Conservation (phyloP, 1,140 invertebrate species). For the silkworm (Bombyx mori) region DNA sequence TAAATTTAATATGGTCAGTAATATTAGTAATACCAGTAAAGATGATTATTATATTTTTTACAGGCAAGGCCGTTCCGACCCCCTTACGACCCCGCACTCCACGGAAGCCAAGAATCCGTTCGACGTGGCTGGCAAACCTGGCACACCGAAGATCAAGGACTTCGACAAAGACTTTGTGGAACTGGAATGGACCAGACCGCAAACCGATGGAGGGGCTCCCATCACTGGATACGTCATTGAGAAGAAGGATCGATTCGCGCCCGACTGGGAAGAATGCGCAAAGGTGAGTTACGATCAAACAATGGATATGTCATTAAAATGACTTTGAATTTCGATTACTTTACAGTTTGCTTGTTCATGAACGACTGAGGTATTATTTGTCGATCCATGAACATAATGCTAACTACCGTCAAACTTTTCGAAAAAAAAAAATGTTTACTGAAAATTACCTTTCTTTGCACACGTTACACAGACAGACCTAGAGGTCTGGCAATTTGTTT, state of each 20-base stretch:
- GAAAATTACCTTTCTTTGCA: too few relatives aligned
- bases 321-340: too few relatives aligned
- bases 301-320: too few relatives aligned
- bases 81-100: constrained; percentile 88
- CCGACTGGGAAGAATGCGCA: constrained; percentile 90
- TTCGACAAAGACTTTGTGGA: constrained; percentile 96
- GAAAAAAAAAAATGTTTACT: too few relatives aligned
- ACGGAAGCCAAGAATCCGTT: constrained; percentile 99
- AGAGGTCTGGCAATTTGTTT: too few relatives aligned
- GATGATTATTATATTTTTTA: background rate
- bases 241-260: constrained; percentile 93
- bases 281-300: constrained; percentile 56
- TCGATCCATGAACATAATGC: too few relatives aligned
- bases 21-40: too few relatives aligned
- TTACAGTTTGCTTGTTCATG: too few relatives aligned
- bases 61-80: constrained; percentile 93
- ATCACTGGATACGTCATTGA: constrained; percentile 96
- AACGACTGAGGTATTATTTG: too few relatives aligned
- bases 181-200: constrained; percentile 92
- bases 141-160: constrained; percentile 90
- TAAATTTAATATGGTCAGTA: too few relatives aligned
- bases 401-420: too few relatives aligned
- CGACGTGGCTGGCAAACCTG: constrained; percentile 75
- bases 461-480: too few relatives aligned
- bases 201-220: constrained; percentile 88